A percentile compares a stretch with the other conserved stretches of the same genome.
Conservation (phyloP, 2,113 vertebrate genomes). For the Lontra canadensis region DNA sequence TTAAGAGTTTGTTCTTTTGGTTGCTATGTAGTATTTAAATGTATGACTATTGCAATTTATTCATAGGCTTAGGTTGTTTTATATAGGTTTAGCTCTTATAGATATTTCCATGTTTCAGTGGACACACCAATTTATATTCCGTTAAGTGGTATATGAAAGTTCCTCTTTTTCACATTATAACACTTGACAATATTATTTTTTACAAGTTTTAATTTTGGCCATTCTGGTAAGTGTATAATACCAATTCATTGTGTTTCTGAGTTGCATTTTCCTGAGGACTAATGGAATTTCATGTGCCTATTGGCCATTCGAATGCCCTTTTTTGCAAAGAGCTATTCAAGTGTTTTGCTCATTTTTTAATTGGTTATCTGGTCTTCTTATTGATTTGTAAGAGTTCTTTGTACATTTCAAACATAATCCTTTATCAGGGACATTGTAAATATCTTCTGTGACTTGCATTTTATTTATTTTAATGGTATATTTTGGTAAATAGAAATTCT, state of each 20-base stretch:
- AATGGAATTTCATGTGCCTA: neutral
- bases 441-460: neutral
- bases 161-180: neutral
- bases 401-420: neutral
- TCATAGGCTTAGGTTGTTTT: neutral
- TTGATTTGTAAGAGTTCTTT: neutral
- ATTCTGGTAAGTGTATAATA: neutral
- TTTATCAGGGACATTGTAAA: neutral
- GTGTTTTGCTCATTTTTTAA: neutral
- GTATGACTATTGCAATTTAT: neutral
- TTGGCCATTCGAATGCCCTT: neutral
- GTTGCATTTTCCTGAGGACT: neutral
- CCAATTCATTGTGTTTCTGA: neutral
- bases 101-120: neutral
- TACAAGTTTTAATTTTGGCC: neutral
- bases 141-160: neutral
- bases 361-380: neutral
- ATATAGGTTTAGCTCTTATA: neutral
- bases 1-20: neutral
- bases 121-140: neutral
- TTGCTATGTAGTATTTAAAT: neutral
- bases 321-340: neutral
- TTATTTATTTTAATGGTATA: neutral
- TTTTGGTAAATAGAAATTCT: neutral
- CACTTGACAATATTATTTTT: neutral